Evolutionary conservation across 2,113 vertebrate genomes (phyloP).

Genomic region (Hoplias malabaricus): DNA sequence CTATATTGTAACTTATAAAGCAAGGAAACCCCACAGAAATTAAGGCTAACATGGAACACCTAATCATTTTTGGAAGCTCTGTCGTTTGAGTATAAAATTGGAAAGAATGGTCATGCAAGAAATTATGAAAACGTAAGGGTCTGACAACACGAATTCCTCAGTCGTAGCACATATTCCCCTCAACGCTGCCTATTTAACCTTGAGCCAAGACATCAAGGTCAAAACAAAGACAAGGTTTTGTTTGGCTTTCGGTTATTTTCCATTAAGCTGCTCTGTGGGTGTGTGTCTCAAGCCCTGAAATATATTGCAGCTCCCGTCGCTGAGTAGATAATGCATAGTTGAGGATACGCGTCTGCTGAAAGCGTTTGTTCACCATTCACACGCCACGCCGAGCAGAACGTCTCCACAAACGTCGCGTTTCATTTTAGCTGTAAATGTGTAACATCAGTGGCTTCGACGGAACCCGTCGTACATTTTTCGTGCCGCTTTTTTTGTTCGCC

Average conservation of each 20-base stretch:
- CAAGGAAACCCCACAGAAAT: neutral
- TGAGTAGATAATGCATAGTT: neutral
- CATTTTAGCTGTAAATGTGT: neutral
- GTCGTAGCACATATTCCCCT: neutral
- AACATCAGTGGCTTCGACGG: neutral
- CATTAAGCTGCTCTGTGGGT: conserved; percentile 7
- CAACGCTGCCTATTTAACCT: neutral
- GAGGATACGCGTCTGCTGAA: conserved; percentile 15
- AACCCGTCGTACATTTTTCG: neutral
- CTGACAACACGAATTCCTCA: neutral
- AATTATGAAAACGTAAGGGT: neutral
- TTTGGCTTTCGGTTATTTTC: conserved; percentile 37
- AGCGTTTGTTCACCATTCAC: neutral
- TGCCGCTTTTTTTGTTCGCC: conserved; percentile 54
- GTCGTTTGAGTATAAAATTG: neutral
- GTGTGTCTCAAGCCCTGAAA: conserved; percentile 10
- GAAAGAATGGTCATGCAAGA: neutral
- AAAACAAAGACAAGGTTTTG: conserved; percentile 29
- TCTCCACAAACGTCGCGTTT: neutral
- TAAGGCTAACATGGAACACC: neutral
- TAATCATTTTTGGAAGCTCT: neutral
- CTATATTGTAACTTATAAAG: neutral
- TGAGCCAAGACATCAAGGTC: conserved; percentile 30
- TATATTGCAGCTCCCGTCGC: conserved; percentile 2
- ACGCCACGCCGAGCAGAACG: neutral